Evolutionary conservation across 2,888 invertebrate species (phyloP), one percentile per base, ranked within the genome.

Genomic region (Lasioglossum zephyrum): DNA sequence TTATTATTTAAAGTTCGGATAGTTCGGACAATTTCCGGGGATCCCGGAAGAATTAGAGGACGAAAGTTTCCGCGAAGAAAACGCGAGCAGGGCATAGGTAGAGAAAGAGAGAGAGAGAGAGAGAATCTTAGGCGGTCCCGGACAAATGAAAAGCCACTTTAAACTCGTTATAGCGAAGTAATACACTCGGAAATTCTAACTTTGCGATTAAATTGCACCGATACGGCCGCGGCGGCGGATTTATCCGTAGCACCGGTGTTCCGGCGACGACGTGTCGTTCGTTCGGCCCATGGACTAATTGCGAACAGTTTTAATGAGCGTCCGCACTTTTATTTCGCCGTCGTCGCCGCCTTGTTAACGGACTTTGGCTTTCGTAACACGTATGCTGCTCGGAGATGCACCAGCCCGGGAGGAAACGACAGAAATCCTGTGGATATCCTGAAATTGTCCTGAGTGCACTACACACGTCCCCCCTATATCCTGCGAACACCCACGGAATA

Each of bases 361-460:
- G 82, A 87, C 81, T 73, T 89, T 88, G 85, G 88, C 83, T 88
- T 85, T 82, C 85, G 77, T 79, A 66, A 82, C 88, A 85, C 88
- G 89, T 89, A 88, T 41, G 49, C 81, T 2, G 76, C 49, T 49
- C 60, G 22, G 47, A 79, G 69, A 70, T 76, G 74, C 57, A 11
- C 49, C 69, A 77, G 73, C 72, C 75, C 74, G 72, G 70, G 79
- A 79, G 85, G 85, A 83, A 87, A 75, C 85, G 74, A 57, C 77
- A 80, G 77, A 87, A 85, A 89, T 88, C 88, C 89, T 73, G 77
- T 66, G 88, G 83, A 88, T 89, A 89, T 88, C 87, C 81, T 81
- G 81, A 88, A 87, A 87, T 83, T 85, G 87, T 85, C 75, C 83
- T 60, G 84, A 85, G 88, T 85, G 77, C 79, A 74, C 76, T 78